Evolutionary conservation across 2,888 invertebrate genomes (phyloP).

Genomic region (Heliconius erato): DNA sequence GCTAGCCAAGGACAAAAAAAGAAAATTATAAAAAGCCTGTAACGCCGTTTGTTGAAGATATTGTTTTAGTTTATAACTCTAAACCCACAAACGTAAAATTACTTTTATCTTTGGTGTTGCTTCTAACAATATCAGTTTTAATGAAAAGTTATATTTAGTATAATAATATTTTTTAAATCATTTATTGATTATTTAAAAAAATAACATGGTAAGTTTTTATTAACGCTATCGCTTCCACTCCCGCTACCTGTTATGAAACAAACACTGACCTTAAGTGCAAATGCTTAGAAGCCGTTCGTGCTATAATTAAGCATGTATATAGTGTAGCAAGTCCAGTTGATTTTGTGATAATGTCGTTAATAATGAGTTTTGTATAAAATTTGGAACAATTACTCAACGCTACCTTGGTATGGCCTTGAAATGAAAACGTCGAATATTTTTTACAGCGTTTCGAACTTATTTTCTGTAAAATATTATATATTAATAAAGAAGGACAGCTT

Average conservation of each 20-base stretch:
- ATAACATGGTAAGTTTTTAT: neutral
- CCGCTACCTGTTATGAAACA: slow-evolving; percentile 16
- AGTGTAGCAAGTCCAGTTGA: slow-evolving; percentile 24
- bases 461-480: no score
- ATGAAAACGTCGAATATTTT: neutral
- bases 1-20: no score
- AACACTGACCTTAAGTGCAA: slow-evolving; percentile 30
- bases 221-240: neutral
- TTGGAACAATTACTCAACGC: slow-evolving; percentile 4
- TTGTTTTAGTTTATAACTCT: no score
- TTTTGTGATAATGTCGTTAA: slow-evolving; percentile 35
- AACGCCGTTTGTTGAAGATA: no score
- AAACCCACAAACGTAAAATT: no score
- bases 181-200: neutral
- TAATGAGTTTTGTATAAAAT: slow-evolving; percentile 14
- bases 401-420: neutral
- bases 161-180: neutral
- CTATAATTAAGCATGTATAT: slow-evolving; percentile 40
- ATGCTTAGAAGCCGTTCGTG: slow-evolving; percentile 44
- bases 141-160: neutral
- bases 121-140: no score
- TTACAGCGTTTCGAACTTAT: no score
- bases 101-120: no score
- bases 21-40: no score
- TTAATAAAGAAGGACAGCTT: no score